phyloP scores from a whole-genome alignment of 1,140 invertebrate species.

The Gryllus bimaculatus region DNA sequence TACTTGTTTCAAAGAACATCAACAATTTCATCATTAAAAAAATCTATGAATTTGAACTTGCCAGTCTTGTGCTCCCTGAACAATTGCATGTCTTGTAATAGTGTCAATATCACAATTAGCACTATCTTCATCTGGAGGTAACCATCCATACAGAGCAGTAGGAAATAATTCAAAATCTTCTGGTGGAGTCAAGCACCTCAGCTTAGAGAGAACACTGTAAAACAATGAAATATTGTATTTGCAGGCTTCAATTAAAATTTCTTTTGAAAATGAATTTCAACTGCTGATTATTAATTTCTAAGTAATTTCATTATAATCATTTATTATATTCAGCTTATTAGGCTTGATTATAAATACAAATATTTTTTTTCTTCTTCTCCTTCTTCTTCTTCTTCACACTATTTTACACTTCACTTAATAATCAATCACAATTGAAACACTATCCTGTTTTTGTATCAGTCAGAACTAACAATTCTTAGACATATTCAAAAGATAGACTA shows the following conservation, averaged over 20 bases:
- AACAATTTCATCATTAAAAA: background rate
- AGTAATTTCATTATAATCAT: background rate
- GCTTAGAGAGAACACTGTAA: conserved; percentile 48
- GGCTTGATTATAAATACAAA: too few relatives aligned
- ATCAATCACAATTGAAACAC: too few relatives aligned
- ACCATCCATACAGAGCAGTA: conserved; percentile 51
- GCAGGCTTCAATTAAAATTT: background rate
- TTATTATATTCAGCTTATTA: too few relatives aligned
- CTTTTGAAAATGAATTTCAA: background rate
- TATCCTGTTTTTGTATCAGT: too few relatives aligned
- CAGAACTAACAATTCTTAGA: too few relatives aligned
- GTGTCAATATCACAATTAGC: conserved; percentile 45
- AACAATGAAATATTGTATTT: conserved; percentile 6
- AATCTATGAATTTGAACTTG: conserved; percentile 23
- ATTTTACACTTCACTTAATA: too few relatives aligned
- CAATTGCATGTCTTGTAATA: conserved; percentile 54
- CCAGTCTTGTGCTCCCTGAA: conserved; percentile 64
- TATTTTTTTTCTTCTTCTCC: too few relatives aligned
- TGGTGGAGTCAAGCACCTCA: conserved; percentile 47
- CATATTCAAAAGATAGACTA: too few relatives aligned
- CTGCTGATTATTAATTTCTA: background rate
- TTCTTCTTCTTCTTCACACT: too few relatives aligned
- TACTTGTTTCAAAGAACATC: background rate
- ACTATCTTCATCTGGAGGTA: conserved; percentile 42
- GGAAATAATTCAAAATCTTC: conserved; percentile 57